These are phyloP conservation scores for Spodoptera littoralis DNA, from an alignment of 2,888 invertebrate species.

Conservation along the genomic window DNA sequence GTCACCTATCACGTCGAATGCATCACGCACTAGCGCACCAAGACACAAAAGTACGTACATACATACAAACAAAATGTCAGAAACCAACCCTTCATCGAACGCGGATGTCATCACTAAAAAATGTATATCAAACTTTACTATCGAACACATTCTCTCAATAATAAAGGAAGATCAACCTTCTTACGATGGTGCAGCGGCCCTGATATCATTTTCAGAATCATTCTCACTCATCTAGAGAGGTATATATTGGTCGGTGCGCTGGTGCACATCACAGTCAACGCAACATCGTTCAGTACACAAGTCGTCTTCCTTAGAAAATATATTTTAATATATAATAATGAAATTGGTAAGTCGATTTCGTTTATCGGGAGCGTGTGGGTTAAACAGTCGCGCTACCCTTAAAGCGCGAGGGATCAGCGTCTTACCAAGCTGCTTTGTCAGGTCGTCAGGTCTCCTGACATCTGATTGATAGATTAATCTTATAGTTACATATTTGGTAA, in stretches of 20 bases:
- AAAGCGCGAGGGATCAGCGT: background rate
- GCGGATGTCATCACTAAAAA: constrained; percentile 55
- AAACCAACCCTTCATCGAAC: constrained; percentile 41
- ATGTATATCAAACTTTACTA: constrained; percentile 40
- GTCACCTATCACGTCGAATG: background rate
- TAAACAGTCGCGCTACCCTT: background rate
- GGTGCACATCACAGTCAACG: constrained; percentile 77
- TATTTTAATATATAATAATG: constrained; percentile 70
- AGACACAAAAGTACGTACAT: background rate
- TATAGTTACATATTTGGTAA: background rate
- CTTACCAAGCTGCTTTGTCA: constrained; percentile 8
- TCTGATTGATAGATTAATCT: background rate
- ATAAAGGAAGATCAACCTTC: constrained; percentile 72
- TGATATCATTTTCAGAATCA: constrained; percentile 82
- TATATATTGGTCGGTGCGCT: constrained; percentile 74
- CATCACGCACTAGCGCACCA: background rate
- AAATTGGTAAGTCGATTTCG: constrained; percentile 82
- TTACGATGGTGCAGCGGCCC: constrained; percentile 68
- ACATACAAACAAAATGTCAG: background rate
- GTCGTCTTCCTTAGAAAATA: constrained; percentile 64
- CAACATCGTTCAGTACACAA: constrained; percentile 66
- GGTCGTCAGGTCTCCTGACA: constrained; percentile 5
- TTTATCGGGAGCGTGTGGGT: constrained; percentile 29
- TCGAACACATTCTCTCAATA: constrained; percentile 66
- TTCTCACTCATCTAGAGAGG: constrained; percentile 69